Evolutionary conservation across 2,888 invertebrate species (phyloP).

Genomic region (Drosophila rubida): DNA sequence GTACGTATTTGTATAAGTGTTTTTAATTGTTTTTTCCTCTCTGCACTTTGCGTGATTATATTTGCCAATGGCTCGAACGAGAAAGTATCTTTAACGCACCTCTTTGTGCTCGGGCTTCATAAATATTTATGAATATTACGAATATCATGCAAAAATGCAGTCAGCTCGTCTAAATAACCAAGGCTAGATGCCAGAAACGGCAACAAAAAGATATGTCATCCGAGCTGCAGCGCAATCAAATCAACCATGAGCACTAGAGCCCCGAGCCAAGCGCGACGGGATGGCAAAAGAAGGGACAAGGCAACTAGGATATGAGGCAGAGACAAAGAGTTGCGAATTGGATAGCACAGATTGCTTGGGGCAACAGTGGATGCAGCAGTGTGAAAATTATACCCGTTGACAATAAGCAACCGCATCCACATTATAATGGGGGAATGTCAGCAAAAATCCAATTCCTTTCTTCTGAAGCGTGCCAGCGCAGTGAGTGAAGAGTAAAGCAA

Average conservation of each 20-base stretch:
- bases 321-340: background rate
- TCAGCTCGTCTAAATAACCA: constrained; percentile 49
- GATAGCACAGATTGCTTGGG: constrained; percentile 18
- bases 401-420: constrained; percentile 47
- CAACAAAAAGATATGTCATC: constrained; percentile 28
- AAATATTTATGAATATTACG: constrained; percentile 74
- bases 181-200: constrained; percentile 6
- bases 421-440: constrained; percentile 17
- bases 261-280: background rate
- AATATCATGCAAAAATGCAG: constrained; percentile 59
- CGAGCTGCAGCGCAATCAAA: constrained; percentile 72
- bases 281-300: constrained; percentile 21
- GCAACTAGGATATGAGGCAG: background rate
- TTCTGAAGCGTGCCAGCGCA: constrained; percentile 22
- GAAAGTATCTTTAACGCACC: constrained; percentile 11
- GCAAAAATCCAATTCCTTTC: constrained; percentile 47
- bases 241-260: constrained; percentile 51
- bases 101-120: constrained; percentile 56
- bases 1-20: constrained; percentile 2
- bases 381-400: constrained; percentile 73
- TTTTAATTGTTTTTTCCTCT: constrained; percentile 42
- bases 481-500: background rate
- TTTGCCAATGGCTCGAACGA: constrained; percentile 26
- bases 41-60: constrained; percentile 46
- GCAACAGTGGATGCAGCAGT: constrained; percentile 47